A percentile compares a stretch with the other conserved stretches of the same genome.
Evolutionary conservation across 2,113 vertebrate genomes (phyloP).

Genomic region (Sander vitreus): DNA sequence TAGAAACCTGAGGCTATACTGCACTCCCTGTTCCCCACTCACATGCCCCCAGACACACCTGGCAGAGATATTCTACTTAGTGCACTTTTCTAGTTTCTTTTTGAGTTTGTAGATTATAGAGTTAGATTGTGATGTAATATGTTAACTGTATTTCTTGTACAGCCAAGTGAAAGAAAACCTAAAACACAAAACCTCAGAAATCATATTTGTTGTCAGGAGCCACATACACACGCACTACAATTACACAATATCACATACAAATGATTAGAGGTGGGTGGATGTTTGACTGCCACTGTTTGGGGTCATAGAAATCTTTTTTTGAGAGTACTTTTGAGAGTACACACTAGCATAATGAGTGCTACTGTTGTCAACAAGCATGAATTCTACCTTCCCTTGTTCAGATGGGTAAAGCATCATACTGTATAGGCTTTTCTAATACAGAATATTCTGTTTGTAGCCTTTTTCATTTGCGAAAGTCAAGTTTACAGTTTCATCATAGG

Average conservation of each 20-base stretch:
- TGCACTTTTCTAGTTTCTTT: no score
- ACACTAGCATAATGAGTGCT: background rate
- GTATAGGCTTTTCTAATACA: background rate
- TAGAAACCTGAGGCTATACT: no score
- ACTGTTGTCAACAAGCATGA: background rate
- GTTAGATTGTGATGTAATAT: background rate
- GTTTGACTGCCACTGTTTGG: background rate
- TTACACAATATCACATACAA: background rate
- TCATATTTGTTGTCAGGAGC: background rate
- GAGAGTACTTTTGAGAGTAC: background rate
- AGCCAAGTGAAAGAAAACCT: background rate
- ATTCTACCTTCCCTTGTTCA: background rate
- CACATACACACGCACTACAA: background rate
- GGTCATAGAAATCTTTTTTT: background rate
- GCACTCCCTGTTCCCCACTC: no score
- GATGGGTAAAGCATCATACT: background rate
- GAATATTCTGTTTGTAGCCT: conserved; percentile 1
- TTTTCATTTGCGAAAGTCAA: conserved; percentile 7
- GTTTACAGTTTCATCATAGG: conserved; percentile 27
- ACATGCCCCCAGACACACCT: no score
- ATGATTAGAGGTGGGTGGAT: background rate
- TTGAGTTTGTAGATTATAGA: background rate
- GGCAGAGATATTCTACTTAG: no score
- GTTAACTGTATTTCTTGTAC: background rate
- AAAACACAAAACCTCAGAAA: background rate